Base-by-base conservation (phyloP, 2,888 invertebrate species). In the Chymomyza amoena region DNA sequence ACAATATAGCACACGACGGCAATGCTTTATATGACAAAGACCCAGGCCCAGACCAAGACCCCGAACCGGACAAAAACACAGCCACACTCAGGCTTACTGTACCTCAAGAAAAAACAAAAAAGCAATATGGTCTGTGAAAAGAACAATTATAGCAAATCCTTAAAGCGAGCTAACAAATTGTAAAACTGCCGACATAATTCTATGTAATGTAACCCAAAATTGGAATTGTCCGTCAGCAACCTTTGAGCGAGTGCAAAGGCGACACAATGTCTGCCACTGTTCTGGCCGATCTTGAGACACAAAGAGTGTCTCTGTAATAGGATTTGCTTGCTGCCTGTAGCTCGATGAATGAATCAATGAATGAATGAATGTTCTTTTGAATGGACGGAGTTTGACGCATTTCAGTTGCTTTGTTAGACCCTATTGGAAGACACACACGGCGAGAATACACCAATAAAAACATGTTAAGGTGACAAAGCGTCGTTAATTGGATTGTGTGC, bases 121-220 rank as follows among this genome's bases (percentile, higher is more conserved):
- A 20, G 82, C 87, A 84, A 84, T 76, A 74, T n/a, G n/a, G n/a
- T n/a, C 71, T 76, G 65, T 83, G 83, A 84, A 84, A 84, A 84
- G 87, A 82, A 84, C 84, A 84, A 84, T 87, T 87, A 84, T 69
- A 71, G 77, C 61, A 87, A 87, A 85, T 87, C 84, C 83, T 81
- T 77, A 84, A 84, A 87, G 78, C 73, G 73, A 84, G 77, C 84
- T 82, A 79, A 81, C 84, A 82, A 84, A 77, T 72, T 76, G 77
- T 78, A 69, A 75, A 84, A 87, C 75, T 87, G 76, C 84, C 81
- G 85, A 79, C 85, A 84, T 87, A 83, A 81, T 84, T 87, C 85
- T 77, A 28, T 81, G 83, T 84, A 84, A 84, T 81, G 73, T 74
- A 70, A 71, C 83, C 80, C 75, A 87, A 87, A 85, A 84, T 81